Percentiles rank a stretch among this genome's conserved stretches.
phyloP scores from a whole-genome alignment of 30 jellyfish, hydroid and myxozoan genomes.

The Aurelia sp. region DNA sequence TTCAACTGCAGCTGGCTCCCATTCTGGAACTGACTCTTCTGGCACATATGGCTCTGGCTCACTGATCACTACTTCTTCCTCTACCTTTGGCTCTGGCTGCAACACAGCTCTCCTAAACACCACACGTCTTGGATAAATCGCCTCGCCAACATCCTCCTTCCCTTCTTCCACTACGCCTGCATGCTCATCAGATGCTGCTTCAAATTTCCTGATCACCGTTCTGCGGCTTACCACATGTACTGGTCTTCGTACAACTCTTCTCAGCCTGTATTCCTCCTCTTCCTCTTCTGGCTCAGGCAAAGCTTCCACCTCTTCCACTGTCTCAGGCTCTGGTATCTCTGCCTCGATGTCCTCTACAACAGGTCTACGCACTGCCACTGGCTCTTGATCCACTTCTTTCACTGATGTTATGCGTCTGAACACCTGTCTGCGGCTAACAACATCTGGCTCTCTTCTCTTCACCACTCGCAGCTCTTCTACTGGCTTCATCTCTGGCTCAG shows the following conservation, averaged over 20 bases:
- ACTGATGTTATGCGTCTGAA: not conserved
- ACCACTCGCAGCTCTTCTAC: slow-evolving; percentile 53
- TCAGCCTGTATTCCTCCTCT: too few relatives aligned
- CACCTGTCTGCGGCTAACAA: slow-evolving; percentile 26
- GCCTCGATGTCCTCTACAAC: not conserved
- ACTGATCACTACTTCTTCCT: slow-evolving; percentile 22
- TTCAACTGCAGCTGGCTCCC: not conserved
- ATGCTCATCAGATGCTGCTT: too few relatives aligned
- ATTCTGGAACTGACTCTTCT: slow-evolving; percentile 35
- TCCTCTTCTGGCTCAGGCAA: too few relatives aligned
- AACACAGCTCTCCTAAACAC: slow-evolving; percentile 48
- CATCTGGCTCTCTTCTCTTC: slow-evolving; percentile 24
- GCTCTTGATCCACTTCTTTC: not conserved
- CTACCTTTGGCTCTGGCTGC: not conserved
- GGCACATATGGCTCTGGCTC: slow-evolving; percentile 42
- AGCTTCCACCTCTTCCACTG: too few relatives aligned
- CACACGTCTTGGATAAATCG: slow-evolving; percentile 56
- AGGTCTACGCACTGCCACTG: too few relatives aligned
- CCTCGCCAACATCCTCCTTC: slow-evolving; percentile 43
- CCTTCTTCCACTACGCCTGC: not conserved
- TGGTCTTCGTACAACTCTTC: too few relatives aligned
- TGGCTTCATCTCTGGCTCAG: slow-evolving; percentile 1
- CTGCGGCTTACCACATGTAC: too few relatives aligned
- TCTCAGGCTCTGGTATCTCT: too few relatives aligned
- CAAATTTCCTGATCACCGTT: too few relatives aligned